Evolutionary conservation across 2,113 vertebrate genomes (phyloP), one percentile per base, ranked within the genome.

Genomic region (Pitta sordida): DNA sequence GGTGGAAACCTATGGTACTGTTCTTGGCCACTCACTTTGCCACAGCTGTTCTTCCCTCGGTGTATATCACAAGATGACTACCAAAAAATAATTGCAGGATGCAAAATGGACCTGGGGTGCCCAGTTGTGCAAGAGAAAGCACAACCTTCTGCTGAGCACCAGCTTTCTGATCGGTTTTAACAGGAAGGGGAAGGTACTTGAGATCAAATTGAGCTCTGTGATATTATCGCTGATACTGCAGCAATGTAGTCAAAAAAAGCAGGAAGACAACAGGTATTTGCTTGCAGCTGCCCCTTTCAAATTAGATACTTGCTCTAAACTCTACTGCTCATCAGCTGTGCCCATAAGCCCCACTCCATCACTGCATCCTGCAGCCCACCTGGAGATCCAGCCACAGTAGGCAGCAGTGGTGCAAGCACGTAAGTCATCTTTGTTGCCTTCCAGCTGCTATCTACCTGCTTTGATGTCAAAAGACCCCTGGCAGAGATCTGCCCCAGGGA

Each of bases 51-150:
- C 29, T 49, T 49, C 18, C 26, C 24, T 44, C 24, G 5, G 11
- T 14, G 32, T 27, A 23, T 2, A 48, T 27, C 55, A 53, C n/a
- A 53, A 73, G 51, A 52, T 0, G 0, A 36, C 27, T 56, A 30
- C 13, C 8, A 41, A 62, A 39, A 59, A 55, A 15, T 6, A 37
- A 65, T 3, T 32, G n/a, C n/a, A 52, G 37, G 37, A 62, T n/a
- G 32, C 0, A 0, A 83, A 64, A 37, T 0, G n/a, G 30, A 58
- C 16, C n/a, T 17, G 1, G 5, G 16, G 14, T 39, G 21, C 8
- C 48, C 62, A 32, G 46, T 0, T 46, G 52, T 18, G n/a, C 79
- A 60, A 55, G 58, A 67, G 67, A 49, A 89, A 37, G 34, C 55
- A 83, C 76, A 68, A 58, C 15, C 37, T 30, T 63, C 55, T 86